phyloP scores from a whole-genome alignment of 2,888 invertebrate genomes.

The Chydorus sphaericus region DNA sequence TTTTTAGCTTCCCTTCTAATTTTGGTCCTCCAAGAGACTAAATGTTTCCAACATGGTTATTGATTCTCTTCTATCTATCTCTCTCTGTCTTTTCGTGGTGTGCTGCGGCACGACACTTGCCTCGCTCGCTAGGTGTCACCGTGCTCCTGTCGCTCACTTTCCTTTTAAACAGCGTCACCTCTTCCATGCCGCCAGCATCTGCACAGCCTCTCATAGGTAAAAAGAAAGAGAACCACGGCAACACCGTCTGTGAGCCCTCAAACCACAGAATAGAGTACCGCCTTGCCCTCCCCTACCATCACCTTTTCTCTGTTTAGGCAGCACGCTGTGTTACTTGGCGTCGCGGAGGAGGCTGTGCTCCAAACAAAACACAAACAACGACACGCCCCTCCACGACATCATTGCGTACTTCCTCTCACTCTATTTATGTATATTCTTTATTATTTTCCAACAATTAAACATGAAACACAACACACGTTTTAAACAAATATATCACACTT shows the following conservation, averaged over 20 bases:
- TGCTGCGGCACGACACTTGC: slow-evolving; percentile 6
- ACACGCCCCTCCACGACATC: too few species aligned
- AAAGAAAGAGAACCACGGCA: too few species aligned
- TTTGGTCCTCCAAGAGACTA: background rate
- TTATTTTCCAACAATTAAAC: too few species aligned
- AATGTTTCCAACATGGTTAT: background rate
- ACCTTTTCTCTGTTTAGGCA: background rate
- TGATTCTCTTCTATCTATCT: slow-evolving; percentile 4
- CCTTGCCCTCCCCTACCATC: background rate
- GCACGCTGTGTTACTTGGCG: slow-evolving; percentile 11
- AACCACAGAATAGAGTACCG: too few species aligned
- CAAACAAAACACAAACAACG: too few species aligned
- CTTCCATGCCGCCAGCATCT: slow-evolving; percentile 45
- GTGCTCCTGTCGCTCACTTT: slow-evolving; percentile 44
- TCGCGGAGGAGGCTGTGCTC: slow-evolving; percentile 6
- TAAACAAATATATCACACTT: too few species aligned
- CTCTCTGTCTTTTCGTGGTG: slow-evolving; percentile 7
- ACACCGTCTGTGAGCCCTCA: too few species aligned
- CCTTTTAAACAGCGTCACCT: slow-evolving; percentile 44
- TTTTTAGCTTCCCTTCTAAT: too few species aligned
- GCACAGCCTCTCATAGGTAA: slow-evolving; percentile 46
- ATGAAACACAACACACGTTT: too few species aligned
- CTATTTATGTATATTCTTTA: background rate
- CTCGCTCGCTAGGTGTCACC: slow-evolving; percentile 33
- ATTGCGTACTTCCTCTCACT: too few species aligned